A percentile compares a stretch with the other conserved stretches of the same genome.
phyloP scores from a whole-genome alignment of 2,888 invertebrate species.

The Nesidiocoris tenuis region DNA sequence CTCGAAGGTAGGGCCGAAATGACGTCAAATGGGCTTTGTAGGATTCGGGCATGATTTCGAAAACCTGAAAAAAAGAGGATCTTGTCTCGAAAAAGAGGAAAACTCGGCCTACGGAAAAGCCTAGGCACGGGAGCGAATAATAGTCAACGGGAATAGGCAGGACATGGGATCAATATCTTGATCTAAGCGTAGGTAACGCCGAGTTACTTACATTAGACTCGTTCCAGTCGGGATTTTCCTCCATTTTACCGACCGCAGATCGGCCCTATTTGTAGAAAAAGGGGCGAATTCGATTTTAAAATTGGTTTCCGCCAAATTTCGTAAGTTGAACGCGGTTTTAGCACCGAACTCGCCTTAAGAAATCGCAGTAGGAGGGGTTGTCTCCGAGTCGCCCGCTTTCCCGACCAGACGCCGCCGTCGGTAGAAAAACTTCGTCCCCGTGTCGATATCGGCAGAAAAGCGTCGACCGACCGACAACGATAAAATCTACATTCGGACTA shows the following conservation, averaged over 20 bases:
- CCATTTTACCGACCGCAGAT: constrained; percentile 25
- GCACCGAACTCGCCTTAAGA: neutral
- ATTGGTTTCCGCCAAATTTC: too few species aligned
- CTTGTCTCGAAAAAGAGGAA: neutral
- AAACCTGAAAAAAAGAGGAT: constrained; percentile 27
- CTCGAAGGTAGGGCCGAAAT: constrained; percentile 34
- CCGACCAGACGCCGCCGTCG: neutral
- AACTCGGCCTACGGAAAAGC: constrained; percentile 9
- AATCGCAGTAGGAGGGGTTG: neutral
- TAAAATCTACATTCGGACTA: neutral
- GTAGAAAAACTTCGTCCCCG: too few species aligned
- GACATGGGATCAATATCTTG: constrained; percentile 31
- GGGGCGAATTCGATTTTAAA: too few species aligned
- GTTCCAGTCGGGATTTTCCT: constrained; percentile 41
- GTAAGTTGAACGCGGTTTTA: neutral
- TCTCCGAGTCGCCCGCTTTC: neutral
- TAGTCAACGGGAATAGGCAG: constrained; percentile 15
- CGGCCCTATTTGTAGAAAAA: too few species aligned
- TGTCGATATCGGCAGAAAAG: too few species aligned
- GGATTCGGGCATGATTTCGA: constrained; percentile 30
- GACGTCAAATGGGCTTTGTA: constrained; percentile 40
- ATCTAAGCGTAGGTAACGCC: neutral
- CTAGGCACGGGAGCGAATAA: constrained; percentile 13
- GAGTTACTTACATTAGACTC: constrained; percentile 36
- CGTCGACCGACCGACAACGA: too few species aligned